Evolutionary conservation across 2,888 invertebrate species (phyloP).

Genomic region (Eupithecia centaureata): DNA sequence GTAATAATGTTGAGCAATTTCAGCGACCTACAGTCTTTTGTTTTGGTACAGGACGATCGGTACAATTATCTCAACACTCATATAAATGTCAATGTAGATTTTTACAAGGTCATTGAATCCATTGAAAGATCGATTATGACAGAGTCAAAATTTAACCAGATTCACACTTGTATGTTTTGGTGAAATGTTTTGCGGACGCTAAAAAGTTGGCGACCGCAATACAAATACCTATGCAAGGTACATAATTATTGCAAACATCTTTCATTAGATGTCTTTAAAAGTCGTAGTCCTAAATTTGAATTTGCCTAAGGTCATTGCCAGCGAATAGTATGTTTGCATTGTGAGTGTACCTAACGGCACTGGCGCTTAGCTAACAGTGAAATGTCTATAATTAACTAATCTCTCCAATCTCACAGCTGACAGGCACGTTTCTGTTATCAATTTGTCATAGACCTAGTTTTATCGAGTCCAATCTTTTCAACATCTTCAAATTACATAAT

Average conservation of each 20-base stretch:
- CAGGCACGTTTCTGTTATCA: constrained; percentile 34
- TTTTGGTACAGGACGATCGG: constrained; percentile 67
- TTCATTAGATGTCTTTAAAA: background rate
- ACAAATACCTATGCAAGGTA: background rate
- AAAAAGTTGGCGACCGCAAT: background rate
- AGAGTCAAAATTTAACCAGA: constrained; percentile 32
- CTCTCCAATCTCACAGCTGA: constrained; percentile 20
- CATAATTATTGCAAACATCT: background rate
- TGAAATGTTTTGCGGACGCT: background rate
- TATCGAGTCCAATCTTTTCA: constrained; percentile 39
- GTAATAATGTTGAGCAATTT: constrained; percentile 69
- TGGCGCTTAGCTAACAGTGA: constrained; percentile 56
- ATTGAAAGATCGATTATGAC: constrained; percentile 25
- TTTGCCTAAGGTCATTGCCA: constrained; percentile 67
- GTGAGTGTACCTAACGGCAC: constrained; percentile 58
- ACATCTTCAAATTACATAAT: constrained; percentile 40
- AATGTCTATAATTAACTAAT: constrained; percentile 63
- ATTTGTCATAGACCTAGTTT: constrained; percentile 18
- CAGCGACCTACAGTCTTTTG: constrained; percentile 72
- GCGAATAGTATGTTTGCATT: constrained; percentile 64
- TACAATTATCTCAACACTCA: constrained; percentile 61
- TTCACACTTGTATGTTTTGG: background rate
- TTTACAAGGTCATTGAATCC: constrained; percentile 36
- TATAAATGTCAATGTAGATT: constrained; percentile 48
- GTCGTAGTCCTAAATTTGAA: background rate